These are phyloP conservation scores for Myocastor coypus DNA, from an alignment of 2,113 vertebrate genomes.

Conservation along the genomic window DNA sequence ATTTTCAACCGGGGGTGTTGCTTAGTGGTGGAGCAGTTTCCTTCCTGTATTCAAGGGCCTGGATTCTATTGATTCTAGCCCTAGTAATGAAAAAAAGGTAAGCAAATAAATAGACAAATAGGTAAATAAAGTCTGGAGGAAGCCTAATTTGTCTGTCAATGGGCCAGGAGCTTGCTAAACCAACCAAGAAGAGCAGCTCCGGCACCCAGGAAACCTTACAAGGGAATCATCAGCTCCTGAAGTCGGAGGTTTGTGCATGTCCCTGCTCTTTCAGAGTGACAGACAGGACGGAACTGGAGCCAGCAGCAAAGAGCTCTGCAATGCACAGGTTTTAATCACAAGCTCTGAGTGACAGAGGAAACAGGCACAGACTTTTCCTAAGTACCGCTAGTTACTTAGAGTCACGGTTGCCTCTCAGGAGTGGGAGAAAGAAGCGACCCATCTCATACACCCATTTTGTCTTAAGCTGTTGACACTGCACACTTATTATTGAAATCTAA, in stretches of 20 bases:
- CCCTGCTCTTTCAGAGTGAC: background rate
- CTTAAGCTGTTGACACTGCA: background rate
- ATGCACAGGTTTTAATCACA: background rate
- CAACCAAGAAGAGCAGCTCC: background rate
- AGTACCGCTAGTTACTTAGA: background rate
- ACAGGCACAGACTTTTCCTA: fast-evolving
- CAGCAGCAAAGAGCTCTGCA: background rate
- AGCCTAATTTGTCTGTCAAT: background rate
- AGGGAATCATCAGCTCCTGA: too few species aligned
- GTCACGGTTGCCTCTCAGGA: background rate
- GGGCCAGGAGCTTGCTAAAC: background rate
- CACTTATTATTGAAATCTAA: background rate
- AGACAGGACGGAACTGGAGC: too few species aligned
- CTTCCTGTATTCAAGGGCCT: background rate
- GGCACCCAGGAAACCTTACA: background rate
- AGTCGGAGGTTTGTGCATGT: background rate
- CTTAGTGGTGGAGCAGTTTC: background rate
- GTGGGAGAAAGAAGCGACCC: background rate
- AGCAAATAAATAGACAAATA: background rate
- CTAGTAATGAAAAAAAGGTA: background rate
- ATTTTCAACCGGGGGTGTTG: background rate
- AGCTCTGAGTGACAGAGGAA: background rate
- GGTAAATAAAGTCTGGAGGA: background rate
- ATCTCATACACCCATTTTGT: background rate
- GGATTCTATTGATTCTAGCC: background rate